These are phyloP conservation scores for Brevipalpus yothersi DNA, from an alignment of 1,140 invertebrate genomes.

Conservation along the genomic window DNA sequence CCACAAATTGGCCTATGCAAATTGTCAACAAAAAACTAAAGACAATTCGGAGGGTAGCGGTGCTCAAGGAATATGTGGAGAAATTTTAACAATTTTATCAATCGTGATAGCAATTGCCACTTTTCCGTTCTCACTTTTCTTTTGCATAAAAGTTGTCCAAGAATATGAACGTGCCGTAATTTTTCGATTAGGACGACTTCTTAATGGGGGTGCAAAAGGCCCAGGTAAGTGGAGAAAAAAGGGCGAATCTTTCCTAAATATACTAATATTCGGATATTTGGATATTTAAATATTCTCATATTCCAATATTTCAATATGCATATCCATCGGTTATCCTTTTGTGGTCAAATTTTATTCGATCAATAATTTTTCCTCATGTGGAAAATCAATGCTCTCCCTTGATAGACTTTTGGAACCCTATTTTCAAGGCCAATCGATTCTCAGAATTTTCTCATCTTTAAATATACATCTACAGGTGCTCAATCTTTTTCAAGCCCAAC, in stretches of 20 bases:
- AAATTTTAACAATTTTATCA: conserved; percentile 14
- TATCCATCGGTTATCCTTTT: neutral
- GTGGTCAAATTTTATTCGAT: too few species aligned
- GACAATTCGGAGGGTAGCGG: conserved; percentile 9
- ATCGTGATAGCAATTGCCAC: conserved; percentile 11
- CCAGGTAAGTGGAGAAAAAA: conserved; percentile 9
- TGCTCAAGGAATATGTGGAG: conserved; percentile 13
- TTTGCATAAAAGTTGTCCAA: conserved; percentile 20
- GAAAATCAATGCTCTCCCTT: too few species aligned
- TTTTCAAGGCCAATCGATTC: too few species aligned
- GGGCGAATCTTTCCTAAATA: neutral
- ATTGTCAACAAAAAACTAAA: neutral
- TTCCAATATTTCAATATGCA: neutral
- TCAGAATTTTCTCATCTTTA: too few species aligned
- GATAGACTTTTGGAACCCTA: too few species aligned
- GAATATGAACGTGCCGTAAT: conserved; percentile 17
- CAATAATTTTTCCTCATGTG: too few species aligned
- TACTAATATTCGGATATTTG: neutral
- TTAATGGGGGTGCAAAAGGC: conserved; percentile 14
- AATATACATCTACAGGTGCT: too few species aligned
- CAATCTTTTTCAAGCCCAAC: too few species aligned
- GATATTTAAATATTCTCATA: neutral
- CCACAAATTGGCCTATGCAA: too few species aligned
- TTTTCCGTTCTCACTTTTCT: conserved; percentile 15
- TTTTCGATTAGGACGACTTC: conserved; percentile 13